A percentile compares a stretch with the other conserved stretches of the same genome.
phyloP scores from a whole-genome alignment of 2,113 vertebrate species.

The Rhea americana region DNA sequence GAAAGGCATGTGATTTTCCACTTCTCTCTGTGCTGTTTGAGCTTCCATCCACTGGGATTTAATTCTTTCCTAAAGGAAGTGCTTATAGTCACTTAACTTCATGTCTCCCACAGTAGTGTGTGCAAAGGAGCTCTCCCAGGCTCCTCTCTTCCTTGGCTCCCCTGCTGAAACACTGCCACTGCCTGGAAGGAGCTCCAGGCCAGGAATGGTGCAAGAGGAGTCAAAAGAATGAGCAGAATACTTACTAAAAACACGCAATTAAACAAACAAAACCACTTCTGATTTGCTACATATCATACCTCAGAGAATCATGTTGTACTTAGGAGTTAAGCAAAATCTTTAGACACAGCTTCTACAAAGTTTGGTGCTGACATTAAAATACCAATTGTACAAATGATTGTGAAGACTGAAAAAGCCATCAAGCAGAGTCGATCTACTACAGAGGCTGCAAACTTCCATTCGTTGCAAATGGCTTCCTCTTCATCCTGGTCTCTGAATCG shows the following conservation, averaged over 20 bases:
- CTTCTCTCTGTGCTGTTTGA: background rate
- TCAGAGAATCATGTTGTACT: background rate
- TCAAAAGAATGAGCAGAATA: background rate
- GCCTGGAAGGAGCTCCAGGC: background rate
- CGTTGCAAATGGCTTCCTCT: conserved; percentile 82
- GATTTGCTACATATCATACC: conserved; percentile 26
- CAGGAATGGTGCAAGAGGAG: background rate
- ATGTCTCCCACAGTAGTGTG: background rate
- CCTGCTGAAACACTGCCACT: background rate
- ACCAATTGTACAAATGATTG: conserved; percentile 92
- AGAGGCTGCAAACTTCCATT: conserved; percentile 95
- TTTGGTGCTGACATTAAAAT: conserved; percentile 97
- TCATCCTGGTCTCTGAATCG: conserved; percentile 90
- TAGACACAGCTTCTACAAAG: conserved; percentile 91
- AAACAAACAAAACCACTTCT: background rate
- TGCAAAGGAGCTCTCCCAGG: background rate
- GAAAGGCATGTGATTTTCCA: background rate
- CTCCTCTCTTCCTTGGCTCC: background rate
- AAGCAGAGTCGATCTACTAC: conserved; percentile 95
- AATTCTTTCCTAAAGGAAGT: background rate
- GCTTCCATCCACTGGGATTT: background rate
- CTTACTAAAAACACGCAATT: background rate
- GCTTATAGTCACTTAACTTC: background rate
- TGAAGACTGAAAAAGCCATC: conserved; percentile 93
- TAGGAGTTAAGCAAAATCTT: conserved; percentile 84